phyloP scores from a whole-genome alignment of 2,888 invertebrate genomes.

The Theretra japonica region DNA sequence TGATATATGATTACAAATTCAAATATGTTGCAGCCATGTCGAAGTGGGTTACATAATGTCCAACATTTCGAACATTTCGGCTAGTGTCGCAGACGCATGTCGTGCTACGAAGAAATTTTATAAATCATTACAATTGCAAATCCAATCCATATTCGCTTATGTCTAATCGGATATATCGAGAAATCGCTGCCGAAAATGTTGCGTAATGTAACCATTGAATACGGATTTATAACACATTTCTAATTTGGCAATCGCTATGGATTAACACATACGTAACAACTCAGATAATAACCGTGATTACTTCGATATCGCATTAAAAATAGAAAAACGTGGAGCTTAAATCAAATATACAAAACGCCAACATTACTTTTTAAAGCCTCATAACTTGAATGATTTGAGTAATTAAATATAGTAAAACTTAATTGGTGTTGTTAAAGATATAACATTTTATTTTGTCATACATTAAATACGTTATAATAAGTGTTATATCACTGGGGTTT shows the following conservation, averaged over 20 bases:
- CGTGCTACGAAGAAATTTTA: slow-evolving; percentile 41
- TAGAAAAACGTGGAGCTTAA: neutral
- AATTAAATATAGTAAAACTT: slow-evolving; percentile 6
- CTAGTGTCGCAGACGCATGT: slow-evolving; percentile 26
- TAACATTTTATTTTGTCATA: neutral
- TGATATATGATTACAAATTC: slow-evolving; percentile 18
- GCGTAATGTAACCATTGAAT: slow-evolving; percentile 36
- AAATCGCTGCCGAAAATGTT: slow-evolving; percentile 42
- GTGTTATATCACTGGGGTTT: neutral
- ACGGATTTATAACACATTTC: slow-evolving; percentile 21
- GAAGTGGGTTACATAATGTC: slow-evolving; percentile 12
- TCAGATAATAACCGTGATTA: slow-evolving; percentile 1
- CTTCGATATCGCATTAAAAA: slow-evolving; percentile 15
- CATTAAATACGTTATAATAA: neutral
- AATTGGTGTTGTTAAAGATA: neutral
- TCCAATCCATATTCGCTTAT: slow-evolving; percentile 33
- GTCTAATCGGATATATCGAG: slow-evolving; percentile 40
- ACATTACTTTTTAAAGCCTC: neutral
- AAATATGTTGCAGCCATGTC: neutral
- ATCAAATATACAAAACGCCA: neutral
- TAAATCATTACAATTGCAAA: slow-evolving; percentile 51
- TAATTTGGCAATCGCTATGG: slow-evolving; percentile 13
- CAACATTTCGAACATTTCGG: neutral
- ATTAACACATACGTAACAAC: slow-evolving; percentile 19
- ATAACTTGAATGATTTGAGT: neutral